phyloP scores from a whole-genome alignment of 1,140 invertebrate genomes.

The Aphis gossypii region DNA sequence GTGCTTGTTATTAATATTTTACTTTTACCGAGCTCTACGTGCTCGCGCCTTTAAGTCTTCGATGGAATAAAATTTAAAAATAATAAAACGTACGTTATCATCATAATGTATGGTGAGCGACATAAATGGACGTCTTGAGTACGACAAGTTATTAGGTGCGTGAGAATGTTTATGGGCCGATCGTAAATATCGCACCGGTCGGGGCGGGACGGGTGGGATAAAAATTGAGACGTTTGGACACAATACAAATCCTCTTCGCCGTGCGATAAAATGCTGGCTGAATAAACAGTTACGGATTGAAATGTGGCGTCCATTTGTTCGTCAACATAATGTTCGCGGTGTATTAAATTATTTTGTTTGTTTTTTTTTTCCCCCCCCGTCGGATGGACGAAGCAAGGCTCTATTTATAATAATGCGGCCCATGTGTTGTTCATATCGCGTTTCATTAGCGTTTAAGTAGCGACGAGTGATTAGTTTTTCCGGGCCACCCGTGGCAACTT shows the following conservation, averaged over 20 bases:
- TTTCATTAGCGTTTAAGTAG: conserved; percentile 57
- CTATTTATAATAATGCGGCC: conserved; percentile 51
- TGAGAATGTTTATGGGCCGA: conserved; percentile 26
- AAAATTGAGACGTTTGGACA: conserved; percentile 40
- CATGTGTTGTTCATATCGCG: conserved; percentile 51
- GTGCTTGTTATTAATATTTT: too few relatives aligned
- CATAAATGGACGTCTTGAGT: background rate
- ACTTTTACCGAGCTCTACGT: too few relatives aligned
- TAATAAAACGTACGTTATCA: background rate
- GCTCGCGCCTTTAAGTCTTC: background rate
- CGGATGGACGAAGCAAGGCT: background rate
- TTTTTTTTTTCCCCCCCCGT: too few relatives aligned
- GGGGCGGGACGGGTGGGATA: background rate
- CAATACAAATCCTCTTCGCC: background rate
- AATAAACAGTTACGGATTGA: conserved; percentile 47
- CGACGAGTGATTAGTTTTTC: conserved; percentile 58
- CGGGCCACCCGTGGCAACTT: conserved; percentile 55
- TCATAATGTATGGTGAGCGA: background rate
- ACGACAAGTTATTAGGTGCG: conserved; percentile 30
- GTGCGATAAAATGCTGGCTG: conserved; percentile 46
- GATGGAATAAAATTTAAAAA: background rate
- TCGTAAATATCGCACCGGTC: background rate
- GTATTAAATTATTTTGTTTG: conserved; percentile 21
- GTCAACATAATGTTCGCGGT: conserved; percentile 39
- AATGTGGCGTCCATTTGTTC: conserved; percentile 56